Evolutionary conservation across 2,797 vertebrate species (phyloP).

Genomic region (Sebastes vulpes): DNA sequence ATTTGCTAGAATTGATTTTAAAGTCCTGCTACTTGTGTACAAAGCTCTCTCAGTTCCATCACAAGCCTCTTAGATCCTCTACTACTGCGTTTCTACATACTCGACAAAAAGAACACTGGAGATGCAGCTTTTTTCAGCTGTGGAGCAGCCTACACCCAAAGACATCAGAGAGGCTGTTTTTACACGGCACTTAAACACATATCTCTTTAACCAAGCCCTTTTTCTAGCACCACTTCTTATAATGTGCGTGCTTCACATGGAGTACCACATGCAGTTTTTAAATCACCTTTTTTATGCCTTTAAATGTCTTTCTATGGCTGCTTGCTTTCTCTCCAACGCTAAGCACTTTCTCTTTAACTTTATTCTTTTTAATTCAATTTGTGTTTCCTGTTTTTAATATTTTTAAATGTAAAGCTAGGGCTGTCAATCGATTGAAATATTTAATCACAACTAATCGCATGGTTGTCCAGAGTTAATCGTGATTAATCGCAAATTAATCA

Average conservation of each 20-base stretch:
- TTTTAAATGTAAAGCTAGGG: too few species aligned
- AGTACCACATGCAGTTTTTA: not conserved
- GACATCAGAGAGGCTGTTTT: not conserved
- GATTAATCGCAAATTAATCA: too few species aligned
- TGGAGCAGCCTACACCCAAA: not conserved
- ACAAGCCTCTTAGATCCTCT: not conserved
- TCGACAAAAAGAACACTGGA: not conserved
- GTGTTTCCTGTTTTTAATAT: too few species aligned
- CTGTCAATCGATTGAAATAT: too few species aligned
- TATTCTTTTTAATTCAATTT: too few species aligned
- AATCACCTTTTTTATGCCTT: not conserved
- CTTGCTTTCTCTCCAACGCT: too few species aligned
- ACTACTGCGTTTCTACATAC: not conserved
- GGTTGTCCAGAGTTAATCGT: too few species aligned
- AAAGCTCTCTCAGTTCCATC: not conserved
- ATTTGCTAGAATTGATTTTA: not conserved
- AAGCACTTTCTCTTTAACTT: too few species aligned
- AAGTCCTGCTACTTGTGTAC: not conserved
- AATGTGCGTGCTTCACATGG: not conserved
- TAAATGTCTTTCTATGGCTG: too few species aligned
- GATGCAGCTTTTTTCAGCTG: not conserved
- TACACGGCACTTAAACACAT: not conserved
- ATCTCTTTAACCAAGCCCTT: not conserved
- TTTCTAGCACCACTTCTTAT: not conserved
- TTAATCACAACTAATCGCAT: too few species aligned